Evolutionary conservation across 2,888 invertebrate species (phyloP).

Genomic region (Oligia fasciuncula): DNA sequence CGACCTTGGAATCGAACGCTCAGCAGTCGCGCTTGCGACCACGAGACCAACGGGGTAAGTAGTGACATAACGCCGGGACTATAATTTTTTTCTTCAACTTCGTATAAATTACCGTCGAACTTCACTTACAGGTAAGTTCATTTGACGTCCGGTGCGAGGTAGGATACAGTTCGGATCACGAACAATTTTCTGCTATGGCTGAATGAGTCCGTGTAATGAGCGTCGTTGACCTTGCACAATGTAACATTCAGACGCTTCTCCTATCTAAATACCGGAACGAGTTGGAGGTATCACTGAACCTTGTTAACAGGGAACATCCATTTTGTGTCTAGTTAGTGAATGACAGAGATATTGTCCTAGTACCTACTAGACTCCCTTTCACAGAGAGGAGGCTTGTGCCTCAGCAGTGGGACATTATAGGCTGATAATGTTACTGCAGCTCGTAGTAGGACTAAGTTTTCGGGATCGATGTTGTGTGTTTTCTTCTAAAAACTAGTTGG

Average conservation of each 20-base stretch:
- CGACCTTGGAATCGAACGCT: no score
- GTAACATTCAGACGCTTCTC: conserved; percentile 12
- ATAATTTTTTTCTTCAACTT: neutral
- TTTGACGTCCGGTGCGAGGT: neutral
- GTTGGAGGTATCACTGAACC: conserved; percentile 18
- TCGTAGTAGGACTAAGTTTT: neutral
- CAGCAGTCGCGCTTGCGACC: no score
- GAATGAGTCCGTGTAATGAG: conserved; percentile 28
- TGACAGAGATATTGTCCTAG: neutral
- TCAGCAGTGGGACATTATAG: no score
- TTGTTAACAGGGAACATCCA: conserved; percentile 9
- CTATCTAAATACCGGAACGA: conserved; percentile 41
- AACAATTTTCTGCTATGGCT: conserved; percentile 30
- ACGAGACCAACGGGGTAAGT: neutral
- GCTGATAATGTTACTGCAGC: neutral
- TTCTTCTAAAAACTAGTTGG: neutral
- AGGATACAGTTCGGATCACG: conserved; percentile 2
- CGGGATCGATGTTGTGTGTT: neutral
- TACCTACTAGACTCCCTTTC: no score
- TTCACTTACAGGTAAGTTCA: neutral
- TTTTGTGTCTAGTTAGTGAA: neutral
- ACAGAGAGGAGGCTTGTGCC: no score
- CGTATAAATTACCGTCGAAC: neutral
- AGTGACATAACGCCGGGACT: neutral
- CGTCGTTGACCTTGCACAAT: conserved; percentile 31